These are phyloP conservation scores for Drosophila repleta DNA, from an alignment of 1,140 invertebrate species.

Conservation along the genomic window DNA sequence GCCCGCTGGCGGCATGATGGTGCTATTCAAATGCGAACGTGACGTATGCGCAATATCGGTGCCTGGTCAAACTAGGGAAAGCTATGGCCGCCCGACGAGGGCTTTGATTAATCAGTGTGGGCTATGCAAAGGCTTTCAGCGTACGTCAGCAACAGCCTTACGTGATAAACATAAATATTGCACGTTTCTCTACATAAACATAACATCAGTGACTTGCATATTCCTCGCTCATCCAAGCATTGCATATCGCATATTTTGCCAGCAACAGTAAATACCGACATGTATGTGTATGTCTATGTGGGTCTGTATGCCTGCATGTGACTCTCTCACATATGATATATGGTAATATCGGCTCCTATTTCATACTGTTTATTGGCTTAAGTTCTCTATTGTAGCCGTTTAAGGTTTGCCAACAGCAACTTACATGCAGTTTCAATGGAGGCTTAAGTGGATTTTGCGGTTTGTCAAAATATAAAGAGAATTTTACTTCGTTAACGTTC, in stretches of 20 bases:
- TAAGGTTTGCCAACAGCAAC: too few relatives aligned
- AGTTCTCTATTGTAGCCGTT: background rate
- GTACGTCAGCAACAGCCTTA: conserved; percentile 16
- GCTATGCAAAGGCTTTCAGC: conserved; percentile 25
- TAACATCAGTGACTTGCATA: conserved; percentile 4
- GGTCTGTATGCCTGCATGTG: too few relatives aligned
- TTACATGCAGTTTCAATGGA: too few relatives aligned
- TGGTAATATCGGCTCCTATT: background rate
- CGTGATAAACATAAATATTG: conserved; percentile 27
- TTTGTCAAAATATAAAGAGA: too few relatives aligned
- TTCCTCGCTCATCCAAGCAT: background rate
- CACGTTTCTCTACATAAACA: conserved; percentile 8
- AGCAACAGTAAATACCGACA: background rate
- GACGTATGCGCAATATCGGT: conserved; percentile 69
- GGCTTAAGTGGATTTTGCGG: too few relatives aligned
- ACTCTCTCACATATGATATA: too few relatives aligned
- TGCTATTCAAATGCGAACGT: conserved; percentile 46
- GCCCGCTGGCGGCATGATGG: background rate
- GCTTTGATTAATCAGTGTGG: conserved; percentile 41
- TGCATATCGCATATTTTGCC: conserved; percentile 1
- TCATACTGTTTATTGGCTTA: conserved; percentile 4
- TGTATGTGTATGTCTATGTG: background rate
- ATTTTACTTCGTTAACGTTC: too few relatives aligned
- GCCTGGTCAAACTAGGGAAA: background rate
- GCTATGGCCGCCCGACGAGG: conserved; percentile 2